Conservation (phyloP, 2,113 vertebrate species). For the Rhinolophus sinicus region DNA sequence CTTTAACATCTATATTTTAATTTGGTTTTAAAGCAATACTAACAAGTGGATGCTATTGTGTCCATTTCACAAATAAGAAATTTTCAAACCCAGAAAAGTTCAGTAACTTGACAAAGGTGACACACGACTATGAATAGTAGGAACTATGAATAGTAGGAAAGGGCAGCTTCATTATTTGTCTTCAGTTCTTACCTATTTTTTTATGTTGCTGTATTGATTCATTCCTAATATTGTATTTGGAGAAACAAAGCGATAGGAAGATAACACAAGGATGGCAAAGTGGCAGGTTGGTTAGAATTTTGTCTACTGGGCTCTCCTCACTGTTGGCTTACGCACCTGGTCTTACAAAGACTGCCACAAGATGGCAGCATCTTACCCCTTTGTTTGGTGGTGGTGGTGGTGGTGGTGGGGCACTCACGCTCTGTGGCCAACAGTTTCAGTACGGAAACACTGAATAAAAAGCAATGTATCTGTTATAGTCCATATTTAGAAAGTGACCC, state of each 20-base stretch:
- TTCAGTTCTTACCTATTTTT: not conserved
- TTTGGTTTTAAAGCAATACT: not conserved
- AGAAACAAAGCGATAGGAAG: not conserved
- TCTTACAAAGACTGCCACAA: not conserved
- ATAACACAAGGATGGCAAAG: not conserved
- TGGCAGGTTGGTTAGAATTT: not conserved
- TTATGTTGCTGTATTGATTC: not conserved
- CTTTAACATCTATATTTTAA: not conserved
- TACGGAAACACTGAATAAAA: slow-evolving; percentile 1
- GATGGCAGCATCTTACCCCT: slow-evolving; percentile 54
- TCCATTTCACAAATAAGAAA: not conserved
- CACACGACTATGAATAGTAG: not conserved
- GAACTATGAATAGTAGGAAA: not conserved
- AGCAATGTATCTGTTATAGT: not conserved
- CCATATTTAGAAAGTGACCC: slow-evolving; percentile 29
- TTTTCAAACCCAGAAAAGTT: not conserved
- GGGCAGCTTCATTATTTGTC: not conserved
- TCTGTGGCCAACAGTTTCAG: not conserved
- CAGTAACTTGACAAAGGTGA: not conserved
- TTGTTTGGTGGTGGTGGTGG: not conserved
- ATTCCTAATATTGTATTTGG: not conserved
- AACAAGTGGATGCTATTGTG: not conserved
- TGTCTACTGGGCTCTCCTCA: not conserved
- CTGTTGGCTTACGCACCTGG: not conserved
- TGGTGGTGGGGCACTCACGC: too few relatives aligned